phyloP scores from a whole-genome alignment of 64 coral and sea anemone species.

The Montipora foliosa region DNA sequence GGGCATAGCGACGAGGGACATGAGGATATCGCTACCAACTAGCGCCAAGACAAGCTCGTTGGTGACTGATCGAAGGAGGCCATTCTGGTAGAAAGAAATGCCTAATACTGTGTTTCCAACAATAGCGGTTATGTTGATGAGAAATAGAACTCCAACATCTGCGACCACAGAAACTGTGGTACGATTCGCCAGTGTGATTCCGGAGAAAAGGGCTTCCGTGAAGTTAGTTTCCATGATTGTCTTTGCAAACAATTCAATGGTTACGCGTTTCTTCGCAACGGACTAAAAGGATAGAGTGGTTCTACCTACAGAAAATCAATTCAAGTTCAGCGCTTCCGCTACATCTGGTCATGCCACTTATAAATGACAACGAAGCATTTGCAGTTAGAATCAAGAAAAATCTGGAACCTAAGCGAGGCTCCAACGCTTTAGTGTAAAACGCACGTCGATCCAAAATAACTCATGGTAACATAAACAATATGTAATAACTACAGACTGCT shows the following conservation, averaged over 20 bases:
- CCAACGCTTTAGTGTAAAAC: not conserved
- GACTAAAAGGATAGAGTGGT: too few relatives aligned
- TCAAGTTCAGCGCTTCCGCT: not conserved
- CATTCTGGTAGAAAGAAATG: slow-evolving; percentile 61
- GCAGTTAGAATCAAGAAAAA: not conserved
- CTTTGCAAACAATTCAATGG: not conserved
- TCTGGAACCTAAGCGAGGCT: not conserved
- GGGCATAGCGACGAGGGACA: slow-evolving; percentile 73
- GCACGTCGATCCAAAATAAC: not conserved
- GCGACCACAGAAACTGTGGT: not conserved
- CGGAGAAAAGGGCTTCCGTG: not conserved
- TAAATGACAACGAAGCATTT: not conserved
- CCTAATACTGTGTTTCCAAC: slow-evolving; percentile 71
- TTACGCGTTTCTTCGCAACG: too few relatives aligned
- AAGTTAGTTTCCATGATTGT: slow-evolving; percentile 21
- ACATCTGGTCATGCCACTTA: not conserved
- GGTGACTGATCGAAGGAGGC: slow-evolving; percentile 60
- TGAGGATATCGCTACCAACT: slow-evolving; percentile 52
- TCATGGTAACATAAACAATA: not conserved
- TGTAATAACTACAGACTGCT: not conserved
- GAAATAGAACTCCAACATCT: slow-evolving; percentile 45
- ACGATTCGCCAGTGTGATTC: not conserved
- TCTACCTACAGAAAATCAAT: not conserved
- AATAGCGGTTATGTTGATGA: slow-evolving; percentile 70
- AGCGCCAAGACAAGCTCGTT: slow-evolving; percentile 76